A percentile compares a stretch with the other conserved stretches of the same genome.
These are phyloP conservation scores for Bruchidius siliquastri DNA, from an alignment of 2,888 invertebrate species.

Conservation along the genomic window DNA sequence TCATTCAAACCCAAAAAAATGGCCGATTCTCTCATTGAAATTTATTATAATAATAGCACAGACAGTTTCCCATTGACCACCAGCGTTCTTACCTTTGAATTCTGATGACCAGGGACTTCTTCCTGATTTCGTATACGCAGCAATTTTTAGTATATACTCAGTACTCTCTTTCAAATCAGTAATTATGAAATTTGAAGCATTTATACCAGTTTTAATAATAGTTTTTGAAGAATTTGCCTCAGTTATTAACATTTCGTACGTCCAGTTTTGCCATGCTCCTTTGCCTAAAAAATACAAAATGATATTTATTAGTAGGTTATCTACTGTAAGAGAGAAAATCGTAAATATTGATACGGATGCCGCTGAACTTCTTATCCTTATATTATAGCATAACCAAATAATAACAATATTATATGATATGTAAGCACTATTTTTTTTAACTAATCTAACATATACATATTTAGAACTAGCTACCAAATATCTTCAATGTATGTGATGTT, in stretches of 20 bases:
- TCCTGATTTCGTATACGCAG: constrained; percentile 72
- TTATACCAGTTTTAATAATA: constrained; percentile 49
- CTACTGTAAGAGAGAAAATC: neutral
- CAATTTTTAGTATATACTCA: constrained; percentile 72
- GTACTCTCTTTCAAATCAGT: constrained; percentile 69
- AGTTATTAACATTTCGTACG: constrained; percentile 68
- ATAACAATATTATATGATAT: too few species aligned
- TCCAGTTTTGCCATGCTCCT: constrained; percentile 71
- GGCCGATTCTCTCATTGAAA: too few species aligned
- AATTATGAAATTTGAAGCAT: constrained; percentile 61
- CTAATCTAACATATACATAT: too few species aligned
- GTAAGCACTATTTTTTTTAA: too few species aligned
- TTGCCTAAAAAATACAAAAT: constrained; percentile 44
- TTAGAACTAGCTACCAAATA: too few species aligned
- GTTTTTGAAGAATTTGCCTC: constrained; percentile 49
- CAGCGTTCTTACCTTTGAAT: constrained; percentile 39
- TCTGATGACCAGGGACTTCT: constrained; percentile 72
- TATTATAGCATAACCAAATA: neutral
- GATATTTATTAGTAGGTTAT: neutral
- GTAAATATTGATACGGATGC: neutral
- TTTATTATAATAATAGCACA: too few species aligned
- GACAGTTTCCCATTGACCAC: too few species aligned
- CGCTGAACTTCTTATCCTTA: neutral
- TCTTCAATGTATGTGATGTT: too few species aligned
- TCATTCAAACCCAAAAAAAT: too few species aligned